Evolutionary conservation across 1,140 invertebrate species (phyloP).

Genomic region (Brachionus rotundiformis): DNA sequence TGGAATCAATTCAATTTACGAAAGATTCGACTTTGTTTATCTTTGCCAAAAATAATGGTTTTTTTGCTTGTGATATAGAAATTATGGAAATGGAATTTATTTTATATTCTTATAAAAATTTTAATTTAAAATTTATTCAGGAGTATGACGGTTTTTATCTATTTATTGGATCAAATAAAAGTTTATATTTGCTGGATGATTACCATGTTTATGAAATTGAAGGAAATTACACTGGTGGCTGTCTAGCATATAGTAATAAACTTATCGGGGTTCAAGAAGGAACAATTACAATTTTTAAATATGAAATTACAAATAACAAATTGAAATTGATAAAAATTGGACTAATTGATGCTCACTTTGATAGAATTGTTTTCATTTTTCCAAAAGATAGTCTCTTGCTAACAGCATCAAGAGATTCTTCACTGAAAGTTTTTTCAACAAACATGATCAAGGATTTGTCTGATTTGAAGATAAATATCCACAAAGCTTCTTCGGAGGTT

Average conservation of each 20-base stretch:
- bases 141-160: not conserved
- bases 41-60: no score
- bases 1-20: no score
- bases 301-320: not conserved
- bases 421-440: not conserved
- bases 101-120: no score
- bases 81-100: no score
- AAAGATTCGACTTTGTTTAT: no score
- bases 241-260: not conserved
- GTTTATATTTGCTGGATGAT: not conserved
- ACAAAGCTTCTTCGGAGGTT: not conserved
- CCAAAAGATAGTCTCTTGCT: not conserved
- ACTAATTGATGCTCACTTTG: constrained; percentile 3
- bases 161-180: not conserved
- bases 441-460: not conserved
- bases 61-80: no score
- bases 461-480: not conserved
- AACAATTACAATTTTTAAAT: not conserved
- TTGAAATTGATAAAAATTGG: not conserved
- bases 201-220: not conserved
- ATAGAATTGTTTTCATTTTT: not conserved
- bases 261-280: not conserved
- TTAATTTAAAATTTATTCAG: not conserved
- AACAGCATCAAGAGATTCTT: not conserved
- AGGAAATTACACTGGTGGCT: not conserved